Evolutionary conservation across 2,888 invertebrate genomes (phyloP).

Genomic region (Amaurobius ferox): DNA sequence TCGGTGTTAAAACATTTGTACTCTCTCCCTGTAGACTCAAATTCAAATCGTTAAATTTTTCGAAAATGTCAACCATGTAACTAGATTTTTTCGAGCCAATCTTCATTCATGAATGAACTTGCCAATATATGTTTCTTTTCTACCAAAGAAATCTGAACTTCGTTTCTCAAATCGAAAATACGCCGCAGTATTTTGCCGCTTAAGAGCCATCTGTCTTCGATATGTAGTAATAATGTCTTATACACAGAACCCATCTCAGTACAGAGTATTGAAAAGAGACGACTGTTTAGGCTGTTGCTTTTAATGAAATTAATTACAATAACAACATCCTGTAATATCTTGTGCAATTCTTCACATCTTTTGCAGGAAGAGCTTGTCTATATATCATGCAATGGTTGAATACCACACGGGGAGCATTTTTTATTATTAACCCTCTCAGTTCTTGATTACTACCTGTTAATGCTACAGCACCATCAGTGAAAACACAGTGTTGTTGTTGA

Average conservation of each 20-base stretch:
- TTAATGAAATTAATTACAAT: neutral
- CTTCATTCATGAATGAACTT: no score
- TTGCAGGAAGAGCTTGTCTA: neutral
- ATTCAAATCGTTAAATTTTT: slow-evolving; percentile 31
- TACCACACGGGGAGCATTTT: no score
- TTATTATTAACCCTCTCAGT: no score
- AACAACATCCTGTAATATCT: neutral
- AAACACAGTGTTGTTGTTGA: no score
- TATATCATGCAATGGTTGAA: no score
- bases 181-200: slow-evolving; percentile 11
- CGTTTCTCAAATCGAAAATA: slow-evolving; percentile 22
- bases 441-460: no score
- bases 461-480: no score
- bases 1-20: slow-evolving; percentile 20
- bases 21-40: slow-evolving; percentile 3
- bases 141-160: slow-evolving; percentile 6
- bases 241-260: neutral
- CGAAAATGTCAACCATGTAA: slow-evolving; percentile 26
- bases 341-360: neutral
- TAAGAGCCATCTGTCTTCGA: slow-evolving; percentile 12
- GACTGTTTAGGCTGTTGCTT: neutral
- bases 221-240: slow-evolving; percentile 18
- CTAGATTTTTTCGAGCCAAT: slow-evolving; percentile 4
- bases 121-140: no score
- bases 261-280: slow-evolving; percentile 1